phyloP scores from a whole-genome alignment of 2,113 vertebrate species.

The Oxyruncus cristatus region DNA sequence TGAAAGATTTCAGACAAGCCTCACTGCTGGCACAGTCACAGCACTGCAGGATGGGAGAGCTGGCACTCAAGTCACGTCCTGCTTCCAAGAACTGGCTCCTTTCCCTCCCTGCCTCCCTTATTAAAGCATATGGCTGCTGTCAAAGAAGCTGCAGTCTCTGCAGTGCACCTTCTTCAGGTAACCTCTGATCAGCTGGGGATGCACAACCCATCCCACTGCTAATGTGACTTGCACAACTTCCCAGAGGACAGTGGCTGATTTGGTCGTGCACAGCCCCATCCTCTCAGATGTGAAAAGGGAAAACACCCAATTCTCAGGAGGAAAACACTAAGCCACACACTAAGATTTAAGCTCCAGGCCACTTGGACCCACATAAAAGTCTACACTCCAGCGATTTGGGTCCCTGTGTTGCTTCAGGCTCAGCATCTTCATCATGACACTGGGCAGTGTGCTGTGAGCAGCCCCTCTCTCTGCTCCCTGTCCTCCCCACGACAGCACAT shows the following conservation, averaged over 20 bases:
- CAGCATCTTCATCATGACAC: background rate
- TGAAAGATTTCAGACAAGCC: background rate
- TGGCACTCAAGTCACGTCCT: background rate
- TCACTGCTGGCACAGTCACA: background rate
- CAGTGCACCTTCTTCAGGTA: background rate
- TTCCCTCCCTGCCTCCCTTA: background rate
- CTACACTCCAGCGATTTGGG: background rate
- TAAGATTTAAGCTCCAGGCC: background rate
- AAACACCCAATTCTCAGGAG: background rate
- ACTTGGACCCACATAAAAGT: background rate
- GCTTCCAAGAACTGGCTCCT: background rate
- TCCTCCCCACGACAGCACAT: background rate
- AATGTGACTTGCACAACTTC: background rate
- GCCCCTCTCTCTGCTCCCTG: background rate
- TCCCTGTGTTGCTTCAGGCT: background rate
- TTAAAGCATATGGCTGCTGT: background rate
- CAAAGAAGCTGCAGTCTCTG: background rate
- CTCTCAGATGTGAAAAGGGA: background rate
- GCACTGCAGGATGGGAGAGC: conserved; percentile 19
- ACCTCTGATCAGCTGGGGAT: background rate
- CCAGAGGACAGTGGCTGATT: background rate
- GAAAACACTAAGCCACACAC: background rate
- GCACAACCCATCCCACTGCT: background rate
- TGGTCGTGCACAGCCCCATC: background rate
- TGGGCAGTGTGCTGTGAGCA: background rate